Evolutionary conservation across 2,797 vertebrate species (phyloP), one percentile per base, ranked within the genome.

Genomic region (Gallinago stenura): DNA sequence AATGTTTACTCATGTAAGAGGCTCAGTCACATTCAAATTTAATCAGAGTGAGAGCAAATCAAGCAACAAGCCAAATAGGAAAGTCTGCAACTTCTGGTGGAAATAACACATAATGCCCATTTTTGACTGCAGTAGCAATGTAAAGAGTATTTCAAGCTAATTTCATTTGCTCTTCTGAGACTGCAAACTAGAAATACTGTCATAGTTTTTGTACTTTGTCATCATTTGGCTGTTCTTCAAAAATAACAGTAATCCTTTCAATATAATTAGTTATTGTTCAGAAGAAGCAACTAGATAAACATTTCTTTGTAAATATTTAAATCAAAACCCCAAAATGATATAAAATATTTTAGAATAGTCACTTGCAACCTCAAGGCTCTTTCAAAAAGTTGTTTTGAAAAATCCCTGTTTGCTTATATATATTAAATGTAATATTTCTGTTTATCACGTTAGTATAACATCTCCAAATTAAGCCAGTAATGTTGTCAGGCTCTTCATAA

Each of bases 141-240:
- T 18, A 16, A 60, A 43, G 78, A 72, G 64, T 80, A 39, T 84
- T 93, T 90, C 43, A 9, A 71, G 64, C 46, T 83, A 54, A 90
- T 88, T 91, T 70, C 24, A 13, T 83, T 91, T 85, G 51, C 68
- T 94, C 37, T 84, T 79, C 71, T 6, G 46, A 96, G 87, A 61
- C 68, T 28, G 28, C 46, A 60, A 64, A 90, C 66, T 48, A 56
- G 9, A 33, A 70, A 85, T 12, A 85, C 12, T 28, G 46, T 69
- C 56, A 64, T 16, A 6, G 1, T 68, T 76, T 65, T 87, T 77
- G 51, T 16, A 78, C 89, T 91, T 88, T 75, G 37, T 66, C 79
- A 60, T 87, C 41, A 7, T 56, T 89, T 87, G 83, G 85, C 75
- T 45, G 80, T 79, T 88, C 37, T 83, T 90, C 83, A 62, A 53